Base-by-base conservation (phyloP, 2,888 invertebrate species). In the Polia nebulosa region DNA sequence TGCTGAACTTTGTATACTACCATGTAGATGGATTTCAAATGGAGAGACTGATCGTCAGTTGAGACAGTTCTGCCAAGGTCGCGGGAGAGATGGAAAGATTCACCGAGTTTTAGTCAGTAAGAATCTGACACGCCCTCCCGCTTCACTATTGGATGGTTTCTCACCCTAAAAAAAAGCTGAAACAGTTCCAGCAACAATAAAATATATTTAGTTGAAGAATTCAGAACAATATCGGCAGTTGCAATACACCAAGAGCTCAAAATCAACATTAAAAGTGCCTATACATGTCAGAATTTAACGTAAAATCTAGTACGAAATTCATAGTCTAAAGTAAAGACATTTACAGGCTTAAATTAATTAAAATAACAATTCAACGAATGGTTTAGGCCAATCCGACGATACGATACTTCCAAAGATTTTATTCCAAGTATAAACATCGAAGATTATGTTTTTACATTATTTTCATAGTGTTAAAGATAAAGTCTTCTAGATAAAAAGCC, bases 381-480 rank as follows among this genome's bases (percentile, higher is more conserved):
- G 17, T 61, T 63, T 76, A 76, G 78, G 72, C 57, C 65, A 65
- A 53, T 41, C 22, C 34, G 36, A 41, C n/a, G 20, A 27, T 41
- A 41, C n/a, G 20, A 27, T 41, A 45, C 22, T 62, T 8, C 25
- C 25, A 41, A 58, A 58, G 9, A 49, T 8, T 47, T 3, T 17
- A 39, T 61, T 56, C 56, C 20, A 68, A 56, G 17, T 44, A 15
- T 27, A 22, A 9, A 60, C n/a, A 51, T n/a, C 20, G 1, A 25
- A 32, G 13, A 52, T 57, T 17, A 45, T 20, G 22, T 22, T 55
- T 56, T 49, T 32, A 41, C 13, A 49, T 57, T 45, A 45, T 4
- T 22, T 69, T 20, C n/a, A 39, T n/a, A n/a, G 20, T 41, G 1
- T 44, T 51, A 59, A 25, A 44, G 45, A 36, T 15, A 20, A 11